These are phyloP conservation scores for Macrophya annulata DNA, from an alignment of 2,888 invertebrate species.

Conservation along the genomic window DNA sequence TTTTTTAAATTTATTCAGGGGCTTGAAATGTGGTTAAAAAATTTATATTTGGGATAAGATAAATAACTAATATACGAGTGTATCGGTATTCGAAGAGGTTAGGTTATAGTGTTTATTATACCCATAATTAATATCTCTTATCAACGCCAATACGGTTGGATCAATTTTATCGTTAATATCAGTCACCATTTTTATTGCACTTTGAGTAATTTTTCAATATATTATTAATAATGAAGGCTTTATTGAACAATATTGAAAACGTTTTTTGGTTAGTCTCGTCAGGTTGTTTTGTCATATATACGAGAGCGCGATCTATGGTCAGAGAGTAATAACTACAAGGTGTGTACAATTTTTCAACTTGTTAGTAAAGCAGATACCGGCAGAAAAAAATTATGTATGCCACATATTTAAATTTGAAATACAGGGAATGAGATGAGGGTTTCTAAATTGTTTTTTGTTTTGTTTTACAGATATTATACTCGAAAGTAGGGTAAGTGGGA, in stretches of 20 bases:
- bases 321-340: background rate
- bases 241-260: conserved; percentile 16
- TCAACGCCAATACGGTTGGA: conserved; percentile 75
- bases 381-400: background rate
- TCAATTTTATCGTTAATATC: conserved; percentile 19
- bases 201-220: background rate
- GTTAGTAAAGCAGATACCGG: background rate
- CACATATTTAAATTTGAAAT: background rate
- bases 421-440: background rate
- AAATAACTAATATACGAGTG: background rate
- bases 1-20: background rate
- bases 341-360: background rate
- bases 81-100: conserved; percentile 51
- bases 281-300: background rate
- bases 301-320: background rate
- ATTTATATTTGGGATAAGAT: background rate
- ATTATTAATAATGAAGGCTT: background rate
- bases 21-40: background rate
- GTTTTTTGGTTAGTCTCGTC: background rate
- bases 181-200: conserved; percentile 52
- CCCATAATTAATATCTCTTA: conserved; percentile 81
- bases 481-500: background rate
- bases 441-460: background rate
- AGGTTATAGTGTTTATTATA: conserved; percentile 46
- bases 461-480: too few relatives aligned